Conservation (phyloP, 2,888 invertebrate genomes). For the Agrochola circellaris region DNA sequence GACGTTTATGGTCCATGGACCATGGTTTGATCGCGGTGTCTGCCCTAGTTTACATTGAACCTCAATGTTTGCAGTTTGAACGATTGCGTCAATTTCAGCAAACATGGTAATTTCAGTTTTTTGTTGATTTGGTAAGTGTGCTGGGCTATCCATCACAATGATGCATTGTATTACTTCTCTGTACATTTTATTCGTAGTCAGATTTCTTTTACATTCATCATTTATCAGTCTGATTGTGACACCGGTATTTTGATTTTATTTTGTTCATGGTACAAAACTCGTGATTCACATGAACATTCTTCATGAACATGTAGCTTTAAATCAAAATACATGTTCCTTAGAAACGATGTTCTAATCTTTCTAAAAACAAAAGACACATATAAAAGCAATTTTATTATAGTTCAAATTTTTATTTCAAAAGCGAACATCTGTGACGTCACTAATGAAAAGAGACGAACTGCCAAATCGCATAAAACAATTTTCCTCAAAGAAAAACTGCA, state of each 20-base stretch:
- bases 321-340: slow-evolving; percentile 9
- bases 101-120: background rate
- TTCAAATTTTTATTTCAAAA: slow-evolving; percentile 29
- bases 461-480: slow-evolving; percentile 15
- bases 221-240: slow-evolving; percentile 1
- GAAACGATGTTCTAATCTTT: slow-evolving; percentile 14
- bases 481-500: slow-evolving; percentile 13
- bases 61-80: no score
- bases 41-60: no score
- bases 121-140: background rate
- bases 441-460: background rate
- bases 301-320: background rate
- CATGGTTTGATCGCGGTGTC: no score
- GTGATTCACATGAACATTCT: background rate
- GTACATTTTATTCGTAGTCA: background rate
- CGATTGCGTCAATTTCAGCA: background rate
- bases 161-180: background rate
- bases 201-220: background rate
- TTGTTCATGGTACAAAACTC: background rate
- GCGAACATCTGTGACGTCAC: slow-evolving; percentile 33
- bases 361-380: slow-evolving; percentile 17
- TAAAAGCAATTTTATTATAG: slow-evolving; percentile 28
- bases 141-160: background rate
- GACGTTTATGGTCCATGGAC: no score
- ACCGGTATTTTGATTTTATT: slow-evolving; percentile 6